Evolutionary conservation across 2,113 vertebrate genomes (phyloP).

Genomic region (Telmatochromis brichardi): DNA sequence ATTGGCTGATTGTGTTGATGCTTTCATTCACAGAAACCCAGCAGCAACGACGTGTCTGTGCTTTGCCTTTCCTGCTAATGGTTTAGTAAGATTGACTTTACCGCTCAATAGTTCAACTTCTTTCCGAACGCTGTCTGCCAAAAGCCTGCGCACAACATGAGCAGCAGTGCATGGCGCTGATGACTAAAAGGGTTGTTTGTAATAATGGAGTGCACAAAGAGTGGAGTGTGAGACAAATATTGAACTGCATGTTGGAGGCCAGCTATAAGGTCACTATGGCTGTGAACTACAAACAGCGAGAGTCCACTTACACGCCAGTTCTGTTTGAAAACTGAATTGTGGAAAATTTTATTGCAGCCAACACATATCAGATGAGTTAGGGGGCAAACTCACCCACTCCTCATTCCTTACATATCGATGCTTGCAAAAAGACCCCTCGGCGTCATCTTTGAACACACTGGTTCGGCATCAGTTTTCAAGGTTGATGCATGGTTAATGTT

Average conservation of each 20-base stretch:
- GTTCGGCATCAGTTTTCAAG: not conserved
- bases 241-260: not conserved
- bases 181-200: not conserved
- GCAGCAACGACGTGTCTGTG: not conserved
- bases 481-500: not conserved
- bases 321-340: not conserved
- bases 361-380: not conserved
- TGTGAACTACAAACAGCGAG: not conserved
- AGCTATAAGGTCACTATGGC: not conserved
- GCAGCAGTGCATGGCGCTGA: not conserved
- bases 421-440: not conserved
- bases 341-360: not conserved
- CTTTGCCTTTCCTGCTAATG: not conserved
- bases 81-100: not conserved
- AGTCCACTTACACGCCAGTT: not conserved
- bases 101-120: not conserved
- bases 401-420: not conserved
- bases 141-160: not conserved
- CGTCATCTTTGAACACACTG: not conserved
- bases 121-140: not conserved
- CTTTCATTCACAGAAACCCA: not conserved
- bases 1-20: not conserved
- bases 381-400: not conserved
- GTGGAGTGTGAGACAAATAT: not conserved
- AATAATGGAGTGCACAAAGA: not conserved